Evolutionary conservation across 1,140 invertebrate species (phyloP), one percentile per base, ranked within the genome.

Genomic region (Chlorops oryzae): DNA sequence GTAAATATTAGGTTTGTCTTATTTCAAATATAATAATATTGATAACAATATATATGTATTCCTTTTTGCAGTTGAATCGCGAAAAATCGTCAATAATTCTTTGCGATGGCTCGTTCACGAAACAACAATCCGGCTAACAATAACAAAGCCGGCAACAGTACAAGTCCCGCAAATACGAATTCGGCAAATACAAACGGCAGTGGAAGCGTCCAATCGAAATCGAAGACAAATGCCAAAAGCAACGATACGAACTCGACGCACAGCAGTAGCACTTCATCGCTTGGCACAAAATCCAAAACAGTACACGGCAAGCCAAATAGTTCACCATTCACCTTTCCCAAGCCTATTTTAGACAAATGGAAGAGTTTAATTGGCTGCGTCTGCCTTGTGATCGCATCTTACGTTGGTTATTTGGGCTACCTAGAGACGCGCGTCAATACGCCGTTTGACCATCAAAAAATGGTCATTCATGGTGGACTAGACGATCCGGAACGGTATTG

Each of bases 361-460:
- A 65, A 67, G 42, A 67, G 64, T 0, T 25, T 68, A 23, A 58
- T 69, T 3, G 68, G 68, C 0, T 67, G 62, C 42, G 40, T 63
- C 3, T 72, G 61, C 27, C 43, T 87, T 47, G 68, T 73, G 5
- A 73, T 87, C 46, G 85, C 87, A 17, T 77, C 78, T 4, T 86
- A 84, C 67, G 84, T 89, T 54, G 84, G 83, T 32, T 90, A 87
- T 57, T 74, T 85, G 58, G 88, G 90, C 9, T 90, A 92, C 63
- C 72, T 92, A 27, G 88, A 92, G 72, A 92, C 90, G 1, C 77
- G 88, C 52, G 87, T 96, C 0, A 92, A 90, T 62, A 93, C 90
- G 3, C 91, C 90, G 1, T 83, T 88, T 47, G 80, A 87, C 63
- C 65, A 68, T 49, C 64, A 67, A 25, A 70, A 70, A 44, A 79